Conservation (phyloP, 2,113 vertebrate genomes). For the Noturus placidus region DNA sequence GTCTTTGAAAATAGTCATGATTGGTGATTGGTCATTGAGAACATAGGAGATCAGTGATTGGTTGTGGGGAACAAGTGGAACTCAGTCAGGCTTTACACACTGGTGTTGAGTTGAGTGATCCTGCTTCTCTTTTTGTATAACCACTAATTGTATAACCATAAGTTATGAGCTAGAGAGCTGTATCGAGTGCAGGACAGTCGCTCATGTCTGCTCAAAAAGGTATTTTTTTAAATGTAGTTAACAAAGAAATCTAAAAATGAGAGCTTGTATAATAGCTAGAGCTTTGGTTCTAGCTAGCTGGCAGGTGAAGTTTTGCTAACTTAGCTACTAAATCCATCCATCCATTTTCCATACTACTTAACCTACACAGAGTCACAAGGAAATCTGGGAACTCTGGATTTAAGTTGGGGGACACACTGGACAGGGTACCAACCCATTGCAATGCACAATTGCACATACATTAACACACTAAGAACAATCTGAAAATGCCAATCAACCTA, state of each 20-base stretch:
- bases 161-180: background rate
- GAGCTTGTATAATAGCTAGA: background rate
- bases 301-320: background rate
- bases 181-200: background rate
- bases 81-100: background rate
- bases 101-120: background rate
- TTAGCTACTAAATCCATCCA: background rate
- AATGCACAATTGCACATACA: too few species aligned
- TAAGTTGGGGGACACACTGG: too few species aligned
- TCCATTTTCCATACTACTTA: too few species aligned
- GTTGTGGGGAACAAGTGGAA: background rate
- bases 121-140: background rate
- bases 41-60: background rate
- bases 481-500: too few species aligned
- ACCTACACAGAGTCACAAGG: too few species aligned
- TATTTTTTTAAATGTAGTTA: background rate
- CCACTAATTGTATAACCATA: background rate
- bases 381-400: too few species aligned
- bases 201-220: background rate
- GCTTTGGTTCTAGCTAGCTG: background rate
- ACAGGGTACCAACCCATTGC: too few species aligned
- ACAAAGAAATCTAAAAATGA: background rate
- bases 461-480: too few species aligned
- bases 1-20: background rate
- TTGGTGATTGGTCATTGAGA: background rate